Conservation (phyloP, 2,888 invertebrate genomes). For the Mermis nigrescens region DNA sequence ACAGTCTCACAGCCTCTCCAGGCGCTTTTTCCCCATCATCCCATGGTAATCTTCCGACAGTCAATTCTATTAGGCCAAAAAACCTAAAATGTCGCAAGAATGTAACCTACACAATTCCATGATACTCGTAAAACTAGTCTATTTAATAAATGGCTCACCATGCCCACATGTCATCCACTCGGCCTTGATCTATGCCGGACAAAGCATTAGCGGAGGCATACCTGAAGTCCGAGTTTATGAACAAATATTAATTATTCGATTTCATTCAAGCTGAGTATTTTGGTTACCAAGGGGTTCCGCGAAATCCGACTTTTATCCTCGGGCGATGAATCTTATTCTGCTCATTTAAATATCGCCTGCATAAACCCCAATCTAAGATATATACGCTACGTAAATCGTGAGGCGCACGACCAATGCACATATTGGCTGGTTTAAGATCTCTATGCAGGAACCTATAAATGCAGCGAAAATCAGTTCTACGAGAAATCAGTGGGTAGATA, state of each 20-base stretch:
- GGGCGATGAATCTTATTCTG: background rate
- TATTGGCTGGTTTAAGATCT: too few relatives aligned
- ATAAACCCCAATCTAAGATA: too few relatives aligned
- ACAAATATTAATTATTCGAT: background rate
- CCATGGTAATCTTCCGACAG: background rate
- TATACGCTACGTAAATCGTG: too few relatives aligned
- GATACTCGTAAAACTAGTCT: too few relatives aligned
- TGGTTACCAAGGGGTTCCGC: background rate
- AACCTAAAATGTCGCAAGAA: background rate
- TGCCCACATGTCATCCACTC: background rate
- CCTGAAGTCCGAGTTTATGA: background rate
- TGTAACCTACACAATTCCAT: background rate
- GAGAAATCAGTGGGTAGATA: too few relatives aligned
- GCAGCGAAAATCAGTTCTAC: too few relatives aligned
- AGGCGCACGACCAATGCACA: too few relatives aligned
- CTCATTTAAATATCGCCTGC: background rate
- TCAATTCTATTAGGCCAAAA: background rate
- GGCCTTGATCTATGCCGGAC: background rate
- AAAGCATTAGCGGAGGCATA: background rate
- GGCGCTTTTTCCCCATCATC: background rate
- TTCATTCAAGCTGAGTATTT: background rate
- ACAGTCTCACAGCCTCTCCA: background rate
- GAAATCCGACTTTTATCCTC: background rate
- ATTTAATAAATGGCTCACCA: background rate
- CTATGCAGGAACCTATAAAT: too few relatives aligned